Evolutionary conservation across 2,888 invertebrate species (phyloP), one percentile per base, ranked within the genome.

Genomic region (Auanema sp.): DNA sequence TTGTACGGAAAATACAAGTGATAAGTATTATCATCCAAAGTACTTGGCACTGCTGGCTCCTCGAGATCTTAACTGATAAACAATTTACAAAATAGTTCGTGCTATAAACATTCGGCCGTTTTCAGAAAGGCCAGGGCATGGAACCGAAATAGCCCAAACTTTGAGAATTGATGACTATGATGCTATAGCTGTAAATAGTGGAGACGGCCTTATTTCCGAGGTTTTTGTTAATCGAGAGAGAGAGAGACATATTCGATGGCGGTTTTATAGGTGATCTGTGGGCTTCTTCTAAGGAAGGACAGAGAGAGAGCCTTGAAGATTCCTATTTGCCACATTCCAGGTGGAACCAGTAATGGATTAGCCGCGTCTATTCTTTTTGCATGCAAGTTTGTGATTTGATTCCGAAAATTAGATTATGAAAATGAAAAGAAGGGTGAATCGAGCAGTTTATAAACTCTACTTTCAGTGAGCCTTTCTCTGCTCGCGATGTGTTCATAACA

Each of bases 301-400:
- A 93, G 93, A 92, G 88, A 90, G 68, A 88, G 89, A 66, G 91
- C 91, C 0, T 88, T 89, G 18, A 89, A 89, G 78, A 89, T 91
- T 60, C 91, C 93, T 0, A 85, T 97, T 12, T 93, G 92, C 2
- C 90, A 94, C 66, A 88, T 98, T 79, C 96, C 97, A 0, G 93
- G 93, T 77, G 97, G 97, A 33, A 95, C 96, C 2, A 96, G 96
- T 12, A 98, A 98, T 86, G 97, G 95, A 2, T 86, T 98, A 43
- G 83, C 84, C 1, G 78, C 75, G 11, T 68, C 78, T n/a, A 53
- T 79, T 16, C 71, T 73, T 47, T 79, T 68, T 50, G 64, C 69
- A 16, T 70, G 65, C 60, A 75, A 75, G 76, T 77, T 21, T 50
- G 71, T 54, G 33, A 3, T 33, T 33, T 8, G 3, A 3, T 33